Evolutionary conservation across 2,888 invertebrate species (phyloP).

Genomic region (Nomada hirtipes): DNA sequence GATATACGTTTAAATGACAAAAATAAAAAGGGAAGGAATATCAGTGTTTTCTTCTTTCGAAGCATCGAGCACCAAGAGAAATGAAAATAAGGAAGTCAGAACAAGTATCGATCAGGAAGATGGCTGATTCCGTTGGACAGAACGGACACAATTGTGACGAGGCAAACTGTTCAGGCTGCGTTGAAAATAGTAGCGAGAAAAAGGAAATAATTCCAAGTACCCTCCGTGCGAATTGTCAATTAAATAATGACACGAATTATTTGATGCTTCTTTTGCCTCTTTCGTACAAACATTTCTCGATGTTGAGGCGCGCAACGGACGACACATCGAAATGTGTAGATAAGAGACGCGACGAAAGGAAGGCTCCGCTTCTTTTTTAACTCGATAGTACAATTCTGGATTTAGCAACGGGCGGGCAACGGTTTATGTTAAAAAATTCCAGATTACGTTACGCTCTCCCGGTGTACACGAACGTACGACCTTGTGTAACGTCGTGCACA

Average conservation of each 20-base stretch:
- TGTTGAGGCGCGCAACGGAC: too few relatives aligned
- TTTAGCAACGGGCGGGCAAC: background rate
- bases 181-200: background rate
- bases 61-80: background rate
- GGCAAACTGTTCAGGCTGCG: background rate
- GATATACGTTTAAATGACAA: too few relatives aligned
- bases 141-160: constrained; percentile 5
- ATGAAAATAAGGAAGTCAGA: constrained; percentile 21
- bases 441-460: constrained; percentile 9
- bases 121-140: constrained; percentile 13
- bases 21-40: background rate
- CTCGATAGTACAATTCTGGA: background rate
- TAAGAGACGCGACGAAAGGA: too few relatives aligned
- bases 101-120: constrained; percentile 29
- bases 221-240: too few relatives aligned
- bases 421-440: constrained; percentile 15
- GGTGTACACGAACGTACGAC: background rate
- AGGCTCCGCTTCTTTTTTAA: too few relatives aligned
- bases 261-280: too few relatives aligned
- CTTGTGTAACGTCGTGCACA: constrained; percentile 17
- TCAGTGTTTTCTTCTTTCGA: background rate
- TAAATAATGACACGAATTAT: too few relatives aligned
- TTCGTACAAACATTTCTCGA: too few relatives aligned
- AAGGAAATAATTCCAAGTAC: too few relatives aligned
- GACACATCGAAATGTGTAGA: too few relatives aligned